Percentiles rank a stretch among this genome's conserved stretches.
Evolutionary conservation across 2,797 vertebrate species (phyloP).

Genomic region (Acanthurus lineatus): DNA sequence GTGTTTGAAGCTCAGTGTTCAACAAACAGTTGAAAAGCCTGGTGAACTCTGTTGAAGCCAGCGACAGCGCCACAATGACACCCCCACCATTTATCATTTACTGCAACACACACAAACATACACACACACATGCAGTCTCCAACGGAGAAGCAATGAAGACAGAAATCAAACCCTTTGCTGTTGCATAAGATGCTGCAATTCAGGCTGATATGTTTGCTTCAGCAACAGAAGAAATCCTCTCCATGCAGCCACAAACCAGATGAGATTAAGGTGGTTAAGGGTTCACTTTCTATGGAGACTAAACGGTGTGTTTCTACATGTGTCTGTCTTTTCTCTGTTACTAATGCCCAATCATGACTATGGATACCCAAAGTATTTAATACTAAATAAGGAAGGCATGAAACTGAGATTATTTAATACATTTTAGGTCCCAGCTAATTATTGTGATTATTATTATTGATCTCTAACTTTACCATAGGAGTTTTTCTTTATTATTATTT

Average conservation of each 20-base stretch:
- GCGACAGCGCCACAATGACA: neutral
- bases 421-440: conserved; percentile 1
- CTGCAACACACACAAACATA: neutral
- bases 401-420: neutral
- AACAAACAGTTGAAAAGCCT: conserved; percentile 27
- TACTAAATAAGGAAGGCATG: conserved; percentile 21
- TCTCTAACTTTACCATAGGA: too few species aligned
- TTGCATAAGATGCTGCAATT: conserved; percentile 45
- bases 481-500: too few species aligned
- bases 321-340: conserved; percentile 8
- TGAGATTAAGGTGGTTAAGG: neutral
- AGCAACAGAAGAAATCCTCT: neutral
- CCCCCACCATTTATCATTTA: neutral
- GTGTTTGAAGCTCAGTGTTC: conserved; percentile 2
- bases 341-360: neutral
- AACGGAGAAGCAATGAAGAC: conserved; percentile 26
- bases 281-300: neutral
- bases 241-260: neutral
- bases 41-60: conserved; percentile 7
- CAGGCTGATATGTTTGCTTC: conserved; percentile 22
- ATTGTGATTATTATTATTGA: neutral
- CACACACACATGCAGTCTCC: conserved; percentile 3
- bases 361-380: conserved; percentile 33
- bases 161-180: conserved; percentile 30
- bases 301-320: neutral